These are phyloP conservation scores for Thereva unica DNA, from an alignment of 2,888 invertebrate species.

Conservation along the genomic window DNA sequence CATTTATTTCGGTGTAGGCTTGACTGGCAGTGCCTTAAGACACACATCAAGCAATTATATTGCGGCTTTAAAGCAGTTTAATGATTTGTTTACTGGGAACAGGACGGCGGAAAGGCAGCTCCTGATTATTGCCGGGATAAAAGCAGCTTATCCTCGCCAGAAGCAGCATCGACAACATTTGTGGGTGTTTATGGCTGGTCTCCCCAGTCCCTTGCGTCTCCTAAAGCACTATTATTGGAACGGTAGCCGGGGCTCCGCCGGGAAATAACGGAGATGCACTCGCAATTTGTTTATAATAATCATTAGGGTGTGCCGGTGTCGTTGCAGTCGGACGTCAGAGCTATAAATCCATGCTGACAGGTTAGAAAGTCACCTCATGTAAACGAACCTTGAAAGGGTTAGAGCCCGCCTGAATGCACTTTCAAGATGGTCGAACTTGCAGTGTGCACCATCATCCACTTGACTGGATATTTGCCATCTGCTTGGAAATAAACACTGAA, in stretches of 20 bases:
- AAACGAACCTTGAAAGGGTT: constrained; percentile 29
- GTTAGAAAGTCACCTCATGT: constrained; percentile 25
- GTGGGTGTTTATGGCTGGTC: background rate
- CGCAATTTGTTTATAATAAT: constrained; percentile 29
- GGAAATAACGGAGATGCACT: constrained; percentile 24
- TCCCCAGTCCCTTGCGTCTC: background rate
- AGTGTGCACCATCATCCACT: constrained; percentile 24
- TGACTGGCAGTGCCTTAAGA: constrained; percentile 1
- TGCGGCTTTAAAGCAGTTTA: constrained; percentile 18
- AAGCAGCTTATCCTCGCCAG: constrained; percentile 1
- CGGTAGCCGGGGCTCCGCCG: constrained; percentile 16
- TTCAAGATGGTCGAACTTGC: constrained; percentile 1
- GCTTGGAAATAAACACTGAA: constrained; percentile 30
- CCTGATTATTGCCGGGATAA: constrained; percentile 1
- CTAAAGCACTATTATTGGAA: constrained; percentile 25
- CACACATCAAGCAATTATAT: background rate
- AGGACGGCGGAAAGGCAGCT: constrained; percentile 2
- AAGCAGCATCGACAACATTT: background rate
- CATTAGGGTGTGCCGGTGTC: constrained; percentile 2
- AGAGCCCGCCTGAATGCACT: background rate
- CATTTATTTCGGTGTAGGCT: constrained; percentile 23
- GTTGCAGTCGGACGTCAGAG: constrained; percentile 16
- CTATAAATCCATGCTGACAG: constrained; percentile 26
- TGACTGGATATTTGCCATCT: constrained; percentile 29
- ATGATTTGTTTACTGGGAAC: constrained; percentile 29